phyloP scores from a whole-genome alignment of 2,113 vertebrate genomes.

The Psephotus haematonotus region DNA sequence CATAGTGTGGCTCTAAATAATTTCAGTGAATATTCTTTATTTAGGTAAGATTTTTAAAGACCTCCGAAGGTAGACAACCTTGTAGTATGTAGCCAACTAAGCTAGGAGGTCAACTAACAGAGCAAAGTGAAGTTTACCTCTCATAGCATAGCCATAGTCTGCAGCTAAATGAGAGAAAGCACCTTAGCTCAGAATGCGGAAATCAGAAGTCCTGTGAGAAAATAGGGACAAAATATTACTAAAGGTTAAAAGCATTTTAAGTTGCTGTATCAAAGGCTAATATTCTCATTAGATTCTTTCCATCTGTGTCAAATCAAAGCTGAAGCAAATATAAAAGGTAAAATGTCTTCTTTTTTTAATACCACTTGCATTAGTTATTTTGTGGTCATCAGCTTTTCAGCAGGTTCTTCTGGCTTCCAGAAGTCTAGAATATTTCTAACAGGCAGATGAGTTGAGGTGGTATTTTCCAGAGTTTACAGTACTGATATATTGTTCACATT shows the following conservation, averaged over 20 bases:
- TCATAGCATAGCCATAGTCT: neutral
- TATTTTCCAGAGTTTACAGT: neutral
- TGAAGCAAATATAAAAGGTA: neutral
- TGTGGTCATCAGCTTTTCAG: neutral
- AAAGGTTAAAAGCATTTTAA: neutral
- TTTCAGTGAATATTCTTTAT: neutral
- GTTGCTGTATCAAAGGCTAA: neutral
- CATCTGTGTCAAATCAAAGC: neutral
- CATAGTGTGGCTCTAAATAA: neutral
- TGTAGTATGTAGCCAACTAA: neutral
- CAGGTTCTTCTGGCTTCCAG: neutral
- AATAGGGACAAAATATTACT: neutral
- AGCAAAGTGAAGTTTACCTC: neutral
- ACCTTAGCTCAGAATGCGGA: neutral
- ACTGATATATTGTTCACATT: neutral
- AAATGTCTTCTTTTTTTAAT: neutral
- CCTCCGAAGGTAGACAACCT: neutral
- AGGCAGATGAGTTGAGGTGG: neutral
- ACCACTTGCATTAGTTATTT: neutral
- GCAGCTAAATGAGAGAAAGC: neutral
- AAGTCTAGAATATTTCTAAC: neutral
- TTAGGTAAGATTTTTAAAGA: conserved; percentile 5
- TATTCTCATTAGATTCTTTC: neutral
- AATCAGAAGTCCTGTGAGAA: neutral
- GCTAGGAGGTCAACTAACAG: neutral